These are phyloP conservation scores for Folsomia manolachei DNA, from an alignment of 2,888 invertebrate genomes.

Conservation along the genomic window DNA sequence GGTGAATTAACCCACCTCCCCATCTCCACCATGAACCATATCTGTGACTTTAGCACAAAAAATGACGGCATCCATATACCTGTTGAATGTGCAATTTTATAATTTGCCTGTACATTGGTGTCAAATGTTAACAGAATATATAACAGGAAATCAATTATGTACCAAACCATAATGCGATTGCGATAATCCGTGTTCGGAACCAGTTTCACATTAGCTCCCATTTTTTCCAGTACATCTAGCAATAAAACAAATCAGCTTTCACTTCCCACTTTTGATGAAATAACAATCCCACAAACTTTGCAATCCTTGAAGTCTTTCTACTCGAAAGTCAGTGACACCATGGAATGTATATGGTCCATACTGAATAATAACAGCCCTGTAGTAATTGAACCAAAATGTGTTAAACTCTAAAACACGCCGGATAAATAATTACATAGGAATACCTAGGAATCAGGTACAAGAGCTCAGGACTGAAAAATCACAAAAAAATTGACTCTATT, in stretches of 20 bases:
- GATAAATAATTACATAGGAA: no score
- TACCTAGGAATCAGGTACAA: not conserved
- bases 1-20: no score
- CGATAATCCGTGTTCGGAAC: slow-evolving; percentile 33
- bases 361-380: slow-evolving; percentile 34
- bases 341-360: slow-evolving; percentile 47
- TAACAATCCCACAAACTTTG: slow-evolving; percentile 26
- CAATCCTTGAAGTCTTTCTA: slow-evolving; percentile 43
- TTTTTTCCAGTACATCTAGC: slow-evolving; percentile 30
- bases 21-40: slow-evolving; percentile 43
- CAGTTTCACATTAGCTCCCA: slow-evolving; percentile 37
- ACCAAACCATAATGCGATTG: slow-evolving; percentile 42
- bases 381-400: no score
- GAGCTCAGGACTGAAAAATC: not conserved
- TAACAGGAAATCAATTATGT: no score
- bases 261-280: not conserved
- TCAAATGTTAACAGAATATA: no score
- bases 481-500: no score
- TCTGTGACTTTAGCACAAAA: slow-evolving; percentile 44
- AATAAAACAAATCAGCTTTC: no score
- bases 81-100: no score
- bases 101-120: no score
- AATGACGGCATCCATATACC: slow-evolving; percentile 41
- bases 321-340: slow-evolving; percentile 46
- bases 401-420: no score